Conservation (phyloP, 2,888 invertebrate species). For the Agriopis aurantiaria region DNA sequence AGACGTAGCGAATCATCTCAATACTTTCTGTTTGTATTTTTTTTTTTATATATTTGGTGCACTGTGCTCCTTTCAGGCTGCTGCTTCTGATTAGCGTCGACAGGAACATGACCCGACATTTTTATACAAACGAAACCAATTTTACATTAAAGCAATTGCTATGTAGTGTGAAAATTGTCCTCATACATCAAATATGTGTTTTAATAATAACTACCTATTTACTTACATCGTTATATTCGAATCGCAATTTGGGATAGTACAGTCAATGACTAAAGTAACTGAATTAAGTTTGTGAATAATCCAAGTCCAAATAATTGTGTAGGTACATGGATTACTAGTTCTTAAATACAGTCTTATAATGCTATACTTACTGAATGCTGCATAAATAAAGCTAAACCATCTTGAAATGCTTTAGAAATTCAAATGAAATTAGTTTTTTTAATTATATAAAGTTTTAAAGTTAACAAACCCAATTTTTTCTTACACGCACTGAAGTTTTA, state of each 20-base stretch:
- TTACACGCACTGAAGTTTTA: too few species aligned
- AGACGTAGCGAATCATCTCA: constrained; percentile 30
- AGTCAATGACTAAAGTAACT: not conserved
- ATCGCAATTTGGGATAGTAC: constrained; percentile 7
- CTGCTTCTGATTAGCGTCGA: not conserved
- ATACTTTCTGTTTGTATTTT: not conserved
- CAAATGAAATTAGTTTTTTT: too few species aligned
- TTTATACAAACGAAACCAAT: constrained; percentile 24
- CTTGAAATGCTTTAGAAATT: too few species aligned
- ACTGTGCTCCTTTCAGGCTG: not conserved
- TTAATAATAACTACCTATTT: constrained; percentile 1
- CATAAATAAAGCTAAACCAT: too few species aligned
- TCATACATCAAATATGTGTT: constrained; percentile 6
- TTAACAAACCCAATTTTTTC: too few species aligned
- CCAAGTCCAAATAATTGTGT: too few species aligned
- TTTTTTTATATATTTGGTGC: not conserved
- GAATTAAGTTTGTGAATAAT: too few species aligned
- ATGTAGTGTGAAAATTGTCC: constrained; percentile 14
- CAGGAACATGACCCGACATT: constrained; percentile 11
- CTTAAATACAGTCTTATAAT: too few species aligned
- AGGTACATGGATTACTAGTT: too few species aligned
- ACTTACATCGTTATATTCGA: constrained; percentile 3
- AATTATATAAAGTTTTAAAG: too few species aligned
- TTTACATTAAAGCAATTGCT: constrained; percentile 23
- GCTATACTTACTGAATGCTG: too few species aligned